phyloP scores from a whole-genome alignment of 2,888 invertebrate species.

The Peribatodes rhomboidaria region DNA sequence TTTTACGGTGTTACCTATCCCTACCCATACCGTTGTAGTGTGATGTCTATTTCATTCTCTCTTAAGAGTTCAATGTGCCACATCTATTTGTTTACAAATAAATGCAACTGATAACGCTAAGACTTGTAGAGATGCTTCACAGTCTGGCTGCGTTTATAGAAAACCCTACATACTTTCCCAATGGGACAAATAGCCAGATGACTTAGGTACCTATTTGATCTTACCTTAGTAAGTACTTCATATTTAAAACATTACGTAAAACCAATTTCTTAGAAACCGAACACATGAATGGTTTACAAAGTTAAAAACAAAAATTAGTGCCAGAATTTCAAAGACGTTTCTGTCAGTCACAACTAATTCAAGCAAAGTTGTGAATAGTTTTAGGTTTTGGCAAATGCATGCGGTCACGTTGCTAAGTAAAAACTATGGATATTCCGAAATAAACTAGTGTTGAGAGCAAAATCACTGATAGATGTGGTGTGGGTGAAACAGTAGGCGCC shows the following conservation, averaged over 20 bases:
- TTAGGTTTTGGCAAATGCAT: slow-evolving; percentile 24
- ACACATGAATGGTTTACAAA: slow-evolving; percentile 4
- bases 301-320: slow-evolving; percentile 15
- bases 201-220: not conserved
- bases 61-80: slow-evolving; percentile 28
- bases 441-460: slow-evolving; percentile 3
- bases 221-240: not conserved
- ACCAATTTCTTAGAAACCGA: not conserved
- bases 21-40: slow-evolving; percentile 5
- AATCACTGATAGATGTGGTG: slow-evolving; percentile 1
- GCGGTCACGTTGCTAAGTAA: slow-evolving; percentile 24
- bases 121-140: too few species aligned
- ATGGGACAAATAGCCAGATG: not conserved
- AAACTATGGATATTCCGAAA: slow-evolving; percentile 4
- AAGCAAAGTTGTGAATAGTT: slow-evolving; percentile 8
- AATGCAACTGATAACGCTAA: not conserved
- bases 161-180: not conserved
- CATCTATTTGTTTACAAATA: slow-evolving; percentile 31
- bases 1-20: too few species aligned
- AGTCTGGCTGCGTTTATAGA: not conserved
- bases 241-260: not conserved
- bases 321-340: slow-evolving; percentile 9
- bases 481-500: slow-evolving; percentile 3
- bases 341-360: slow-evolving; percentile 20
- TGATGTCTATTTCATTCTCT: not conserved